Evolutionary conservation across 2,797 vertebrate genomes (phyloP).

Genomic region (Diplodus puntazzo): DNA sequence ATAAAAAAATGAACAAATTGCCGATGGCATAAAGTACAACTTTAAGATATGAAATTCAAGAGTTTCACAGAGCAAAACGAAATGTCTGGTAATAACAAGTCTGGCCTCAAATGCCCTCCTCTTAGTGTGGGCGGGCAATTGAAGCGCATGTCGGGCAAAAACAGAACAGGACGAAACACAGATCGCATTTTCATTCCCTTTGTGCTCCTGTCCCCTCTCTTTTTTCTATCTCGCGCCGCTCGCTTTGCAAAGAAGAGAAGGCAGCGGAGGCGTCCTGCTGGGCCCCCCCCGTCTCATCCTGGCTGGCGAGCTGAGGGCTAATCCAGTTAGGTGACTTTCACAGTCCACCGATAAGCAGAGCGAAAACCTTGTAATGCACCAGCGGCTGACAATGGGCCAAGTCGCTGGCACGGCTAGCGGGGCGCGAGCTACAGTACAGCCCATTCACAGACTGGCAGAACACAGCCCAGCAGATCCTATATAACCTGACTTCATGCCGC

Average conservation of each 20-base stretch:
- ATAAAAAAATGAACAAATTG: too few relatives aligned
- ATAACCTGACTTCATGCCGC: conserved; percentile 31
- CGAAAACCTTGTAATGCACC: conserved; percentile 81
- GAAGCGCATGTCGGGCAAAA: conserved; percentile 58
- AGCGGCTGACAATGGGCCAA: conserved; percentile 73
- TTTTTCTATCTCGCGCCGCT: conserved; percentile 23
- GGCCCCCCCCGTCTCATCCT: conserved; percentile 72
- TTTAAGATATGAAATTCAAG: conserved; percentile 13
- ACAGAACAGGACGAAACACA: conserved; percentile 42
- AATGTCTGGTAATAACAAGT: conserved; percentile 23
- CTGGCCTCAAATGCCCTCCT: conserved; percentile 39
- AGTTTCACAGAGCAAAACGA: conserved; percentile 12
- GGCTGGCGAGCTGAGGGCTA: conserved; percentile 78
- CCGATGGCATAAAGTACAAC: neutral
- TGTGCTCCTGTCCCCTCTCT: conserved; percentile 54
- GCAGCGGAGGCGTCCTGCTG: conserved; percentile 70
- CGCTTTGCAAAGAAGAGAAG: conserved; percentile 37
- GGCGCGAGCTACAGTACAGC: conserved; percentile 29
- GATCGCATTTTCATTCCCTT: conserved; percentile 61
- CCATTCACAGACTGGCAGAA: conserved; percentile 39
- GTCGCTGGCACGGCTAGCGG: conserved; percentile 47
- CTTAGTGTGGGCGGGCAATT: conserved; percentile 11
- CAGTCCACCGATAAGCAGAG: conserved; percentile 83
- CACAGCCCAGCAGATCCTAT: conserved; percentile 37
- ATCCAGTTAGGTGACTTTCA: conserved; percentile 89